Evolutionary conservation across 2,797 vertebrate genomes (phyloP).

Genomic region (Chelmon rostratus): DNA sequence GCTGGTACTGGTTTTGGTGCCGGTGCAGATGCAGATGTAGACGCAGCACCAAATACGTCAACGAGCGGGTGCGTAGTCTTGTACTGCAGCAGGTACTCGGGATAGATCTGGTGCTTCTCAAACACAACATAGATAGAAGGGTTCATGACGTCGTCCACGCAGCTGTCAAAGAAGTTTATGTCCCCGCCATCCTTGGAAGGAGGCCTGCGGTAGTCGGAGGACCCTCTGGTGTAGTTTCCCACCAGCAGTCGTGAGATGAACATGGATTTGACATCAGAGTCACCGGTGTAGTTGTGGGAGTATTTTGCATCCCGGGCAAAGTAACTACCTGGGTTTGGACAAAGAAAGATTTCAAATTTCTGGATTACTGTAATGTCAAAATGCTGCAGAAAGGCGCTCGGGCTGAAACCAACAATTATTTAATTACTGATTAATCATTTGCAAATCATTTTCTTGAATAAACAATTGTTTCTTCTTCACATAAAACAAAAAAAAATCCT

Average conservation of each 20-base stretch:
- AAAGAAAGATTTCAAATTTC: background rate
- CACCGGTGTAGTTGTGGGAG: slow-evolving; percentile 89
- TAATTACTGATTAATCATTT: background rate
- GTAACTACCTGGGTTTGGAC: slow-evolving; percentile 90
- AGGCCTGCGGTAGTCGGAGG: slow-evolving; percentile 75
- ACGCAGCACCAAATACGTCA: rapidly evolving
- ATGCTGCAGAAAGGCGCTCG: background rate
- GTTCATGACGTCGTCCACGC: slow-evolving; percentile 70
- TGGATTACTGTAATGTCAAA: background rate
- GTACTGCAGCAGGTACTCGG: slow-evolving; percentile 84
- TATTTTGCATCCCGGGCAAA: slow-evolving; percentile 94
- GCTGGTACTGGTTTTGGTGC: background rate
- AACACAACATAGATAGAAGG: slow-evolving; percentile 87
- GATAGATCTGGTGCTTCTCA: slow-evolving; percentile 85
- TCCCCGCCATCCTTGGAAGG: slow-evolving; percentile 79
- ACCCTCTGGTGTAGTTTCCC: slow-evolving; percentile 88
- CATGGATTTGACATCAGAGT: slow-evolving; percentile 80
- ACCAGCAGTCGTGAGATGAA: slow-evolving; percentile 93
- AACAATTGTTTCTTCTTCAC: background rate
- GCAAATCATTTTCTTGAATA: background rate
- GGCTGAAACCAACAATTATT: background rate
- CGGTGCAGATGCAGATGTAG: rapidly evolving
- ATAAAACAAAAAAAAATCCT: background rate
- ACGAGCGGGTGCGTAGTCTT: background rate
- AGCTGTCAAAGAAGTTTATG: slow-evolving; percentile 83